These are phyloP conservation scores for Plutella xylostella DNA, from an alignment of 2,888 invertebrate species.

Conservation along the genomic window DNA sequence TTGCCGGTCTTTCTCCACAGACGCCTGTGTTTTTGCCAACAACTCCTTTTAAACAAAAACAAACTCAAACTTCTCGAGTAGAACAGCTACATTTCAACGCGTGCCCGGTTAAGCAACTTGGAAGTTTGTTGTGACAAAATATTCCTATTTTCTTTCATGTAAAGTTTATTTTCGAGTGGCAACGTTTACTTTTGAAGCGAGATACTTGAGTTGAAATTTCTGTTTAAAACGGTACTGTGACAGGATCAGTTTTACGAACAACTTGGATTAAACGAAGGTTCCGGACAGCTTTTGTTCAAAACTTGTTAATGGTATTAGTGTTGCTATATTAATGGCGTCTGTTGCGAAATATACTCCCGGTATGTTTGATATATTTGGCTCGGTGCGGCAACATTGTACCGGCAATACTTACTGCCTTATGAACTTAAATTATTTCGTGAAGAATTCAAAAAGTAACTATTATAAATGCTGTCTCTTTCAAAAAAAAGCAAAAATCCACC, in stretches of 20 bases:
- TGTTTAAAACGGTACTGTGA: constrained; percentile 48
- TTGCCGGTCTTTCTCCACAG: constrained; percentile 56
- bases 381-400: no score
- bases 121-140: background rate
- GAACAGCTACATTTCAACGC: constrained; percentile 13
- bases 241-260: constrained; percentile 49
- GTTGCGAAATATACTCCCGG: no score
- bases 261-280: constrained; percentile 56
- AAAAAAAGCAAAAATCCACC: no score
- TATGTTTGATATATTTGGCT: no score
- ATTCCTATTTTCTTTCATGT: constrained; percentile 16
- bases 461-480: no score
- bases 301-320: constrained; percentile 14
- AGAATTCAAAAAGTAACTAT: no score
- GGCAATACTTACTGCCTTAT: no score
- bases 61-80: constrained; percentile 17
- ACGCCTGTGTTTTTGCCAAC: constrained; percentile 38
- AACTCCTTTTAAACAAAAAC: constrained; percentile 23
- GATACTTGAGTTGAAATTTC: constrained; percentile 43
- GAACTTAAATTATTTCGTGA: no score
- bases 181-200: constrained; percentile 21
- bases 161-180: constrained; percentile 38
- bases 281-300: constrained; percentile 36
- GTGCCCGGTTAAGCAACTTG: background rate
- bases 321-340: background rate